Conservation (phyloP, 1,140 invertebrate genomes). For the Lordiphosa collinella region DNA sequence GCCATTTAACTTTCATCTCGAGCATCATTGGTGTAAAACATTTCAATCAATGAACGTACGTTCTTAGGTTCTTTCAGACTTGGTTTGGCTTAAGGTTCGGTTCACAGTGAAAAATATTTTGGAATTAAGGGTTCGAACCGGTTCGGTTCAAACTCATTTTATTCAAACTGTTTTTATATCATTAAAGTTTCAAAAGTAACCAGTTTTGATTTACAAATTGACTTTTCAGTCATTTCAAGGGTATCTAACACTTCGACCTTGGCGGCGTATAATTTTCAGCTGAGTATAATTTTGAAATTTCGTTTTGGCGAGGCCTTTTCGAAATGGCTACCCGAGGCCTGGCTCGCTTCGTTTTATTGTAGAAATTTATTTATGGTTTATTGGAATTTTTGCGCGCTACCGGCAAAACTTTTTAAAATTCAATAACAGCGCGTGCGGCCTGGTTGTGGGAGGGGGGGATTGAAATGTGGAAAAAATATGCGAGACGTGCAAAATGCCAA, state of each 20-base stretch:
- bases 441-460: constrained; percentile 16
- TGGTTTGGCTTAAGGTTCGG: too few relatives aligned
- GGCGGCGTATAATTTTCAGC: constrained; percentile 7
- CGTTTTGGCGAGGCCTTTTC: constrained; percentile 45
- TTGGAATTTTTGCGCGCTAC: constrained; percentile 75
- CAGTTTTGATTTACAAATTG: background rate
- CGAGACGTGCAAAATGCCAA: constrained; percentile 45
- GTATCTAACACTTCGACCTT: constrained; percentile 59
- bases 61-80: too few relatives aligned
- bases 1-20: too few relatives aligned
- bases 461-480: constrained; percentile 52
- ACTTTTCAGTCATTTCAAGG: constrained; percentile 26
- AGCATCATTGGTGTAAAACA: too few relatives aligned
- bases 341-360: constrained; percentile 71
- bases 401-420: constrained; percentile 68
- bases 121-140: too few relatives aligned
- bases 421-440: constrained; percentile 52
- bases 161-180: too few relatives aligned
- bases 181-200: too few relatives aligned
- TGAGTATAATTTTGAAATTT: constrained; percentile 5
- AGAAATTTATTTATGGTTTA: constrained; percentile 76
- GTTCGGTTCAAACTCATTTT: too few relatives aligned
- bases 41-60: too few relatives aligned
- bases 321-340: constrained; percentile 60
- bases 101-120: too few relatives aligned